Percentiles rank a stretch among this genome's conserved stretches.
Conservation (phyloP, 2,797 vertebrate species). For the Periparus ater region DNA sequence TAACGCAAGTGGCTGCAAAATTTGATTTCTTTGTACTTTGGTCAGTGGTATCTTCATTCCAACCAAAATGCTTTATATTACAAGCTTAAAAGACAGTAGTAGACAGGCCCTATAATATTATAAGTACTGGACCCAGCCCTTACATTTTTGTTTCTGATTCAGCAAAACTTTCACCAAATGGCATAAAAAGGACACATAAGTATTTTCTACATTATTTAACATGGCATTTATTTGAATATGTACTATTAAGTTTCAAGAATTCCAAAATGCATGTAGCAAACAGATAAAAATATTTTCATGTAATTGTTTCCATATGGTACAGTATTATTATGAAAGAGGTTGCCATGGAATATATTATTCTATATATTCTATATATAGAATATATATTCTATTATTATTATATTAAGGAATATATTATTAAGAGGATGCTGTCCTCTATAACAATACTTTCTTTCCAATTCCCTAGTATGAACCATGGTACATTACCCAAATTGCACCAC, state of each 20-base stretch:
- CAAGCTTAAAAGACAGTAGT: slow-evolving; percentile 12
- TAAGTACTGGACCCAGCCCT: slow-evolving; percentile 38
- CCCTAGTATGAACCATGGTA: not conserved
- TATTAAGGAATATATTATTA: not conserved
- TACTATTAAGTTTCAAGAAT: not conserved
- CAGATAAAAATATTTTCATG: not conserved
- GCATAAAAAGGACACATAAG: not conserved
- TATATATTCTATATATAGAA: too few relatives aligned
- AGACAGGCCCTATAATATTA: slow-evolving; percentile 3
- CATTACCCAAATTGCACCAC: not conserved
- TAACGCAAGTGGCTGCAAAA: not conserved
- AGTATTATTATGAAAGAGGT: not conserved
- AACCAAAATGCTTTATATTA: not conserved
- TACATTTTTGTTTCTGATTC: slow-evolving; percentile 36
- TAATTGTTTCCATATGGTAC: not conserved
- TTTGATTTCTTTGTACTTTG: not conserved
- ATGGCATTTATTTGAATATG: not conserved
- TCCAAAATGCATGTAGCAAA: not conserved
- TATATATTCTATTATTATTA: too few relatives aligned
- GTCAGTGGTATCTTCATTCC: slow-evolving; percentile 9
- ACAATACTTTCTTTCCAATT: not conserved
- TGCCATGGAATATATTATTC: not conserved
- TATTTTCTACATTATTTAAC: not conserved
- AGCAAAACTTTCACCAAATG: slow-evolving; percentile 15
- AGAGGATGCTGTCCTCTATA: not conserved